A percentile compares a stretch with the other conserved stretches of the same genome.
These are phyloP conservation scores for Anoplophora glabripennis DNA, from an alignment of 1,140 invertebrate species.

Conservation along the genomic window DNA sequence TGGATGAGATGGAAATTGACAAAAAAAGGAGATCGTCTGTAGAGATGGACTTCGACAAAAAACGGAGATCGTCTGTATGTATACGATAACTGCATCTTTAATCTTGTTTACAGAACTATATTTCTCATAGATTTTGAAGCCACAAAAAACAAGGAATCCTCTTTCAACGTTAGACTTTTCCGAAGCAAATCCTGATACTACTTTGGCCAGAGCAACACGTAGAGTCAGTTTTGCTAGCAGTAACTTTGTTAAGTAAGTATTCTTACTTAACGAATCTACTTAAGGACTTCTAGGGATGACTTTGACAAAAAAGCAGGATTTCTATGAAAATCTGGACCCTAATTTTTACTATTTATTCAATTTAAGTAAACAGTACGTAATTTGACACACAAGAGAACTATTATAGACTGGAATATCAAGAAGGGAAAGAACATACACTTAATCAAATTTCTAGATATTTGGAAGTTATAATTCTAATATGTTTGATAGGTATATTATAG, in stretches of 20 bases:
- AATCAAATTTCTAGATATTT: no score
- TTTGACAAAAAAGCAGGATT: not conserved
- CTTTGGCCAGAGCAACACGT: not conserved
- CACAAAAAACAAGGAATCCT: not conserved
- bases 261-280: not conserved
- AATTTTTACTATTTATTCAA: not conserved
- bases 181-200: not conserved
- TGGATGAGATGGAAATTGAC: no score
- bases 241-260: constrained; percentile 26
- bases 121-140: not conserved
- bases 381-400: no score
- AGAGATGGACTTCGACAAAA: no score
- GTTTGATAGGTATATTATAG: no score
- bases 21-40: no score
- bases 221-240: constrained; percentile 31
- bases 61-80: no score
- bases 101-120: no score
- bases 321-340: not conserved
- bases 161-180: not conserved
- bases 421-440: no score
- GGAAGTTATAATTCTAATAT: no score
- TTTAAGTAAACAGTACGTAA: not conserved
- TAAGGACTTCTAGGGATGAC: not conserved
- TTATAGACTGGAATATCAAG: no score
- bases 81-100: no score